Conservation (phyloP, 2,797 vertebrate genomes). For the Manis crassicaudata region DNA sequence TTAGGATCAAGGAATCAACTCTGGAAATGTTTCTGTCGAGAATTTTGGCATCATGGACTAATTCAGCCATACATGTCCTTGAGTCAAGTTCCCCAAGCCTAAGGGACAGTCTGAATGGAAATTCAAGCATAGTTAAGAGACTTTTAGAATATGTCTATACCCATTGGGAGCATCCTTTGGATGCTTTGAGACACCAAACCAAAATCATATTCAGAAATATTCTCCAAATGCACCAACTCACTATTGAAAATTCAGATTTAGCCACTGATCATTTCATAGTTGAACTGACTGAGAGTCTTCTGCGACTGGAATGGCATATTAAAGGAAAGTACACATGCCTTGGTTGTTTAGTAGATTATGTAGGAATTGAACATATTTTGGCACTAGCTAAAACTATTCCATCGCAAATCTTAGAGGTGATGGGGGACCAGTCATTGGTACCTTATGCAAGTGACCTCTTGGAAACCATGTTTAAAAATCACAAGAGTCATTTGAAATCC, state of each 20-base stretch:
- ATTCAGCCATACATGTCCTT: conserved; percentile 89
- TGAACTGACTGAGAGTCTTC: conserved; percentile 87
- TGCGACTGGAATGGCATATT: conserved; percentile 95
- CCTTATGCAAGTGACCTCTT: conserved; percentile 95
- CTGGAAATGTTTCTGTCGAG: conserved; percentile 92
- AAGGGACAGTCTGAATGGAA: conserved; percentile 86
- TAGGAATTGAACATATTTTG: conserved; percentile 90
- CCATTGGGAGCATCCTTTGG: conserved; percentile 97
- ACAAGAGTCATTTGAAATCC: conserved; percentile 89
- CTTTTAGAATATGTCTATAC: conserved; percentile 94
- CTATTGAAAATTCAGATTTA: conserved; percentile 6
- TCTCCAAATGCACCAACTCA: conserved; percentile 89
- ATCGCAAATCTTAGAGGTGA: conserved; percentile 89
- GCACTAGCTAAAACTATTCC: conserved; percentile 90
- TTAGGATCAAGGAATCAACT: conserved; percentile 94
- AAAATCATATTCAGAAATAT: conserved; percentile 93
- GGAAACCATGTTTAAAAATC: conserved; percentile 95
- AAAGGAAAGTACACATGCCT: conserved; percentile 94
- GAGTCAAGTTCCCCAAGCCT: conserved; percentile 84
- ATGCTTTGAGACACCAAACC: conserved; percentile 95
- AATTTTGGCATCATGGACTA: conserved; percentile 93
- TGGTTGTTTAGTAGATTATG: conserved; percentile 92
- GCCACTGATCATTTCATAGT: conserved; percentile 88
- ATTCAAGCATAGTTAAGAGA: conserved; percentile 83
- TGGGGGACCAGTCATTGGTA: conserved; percentile 95